Conservation (phyloP, 2,888 invertebrate species). For the Syrphus vitripennis region DNA sequence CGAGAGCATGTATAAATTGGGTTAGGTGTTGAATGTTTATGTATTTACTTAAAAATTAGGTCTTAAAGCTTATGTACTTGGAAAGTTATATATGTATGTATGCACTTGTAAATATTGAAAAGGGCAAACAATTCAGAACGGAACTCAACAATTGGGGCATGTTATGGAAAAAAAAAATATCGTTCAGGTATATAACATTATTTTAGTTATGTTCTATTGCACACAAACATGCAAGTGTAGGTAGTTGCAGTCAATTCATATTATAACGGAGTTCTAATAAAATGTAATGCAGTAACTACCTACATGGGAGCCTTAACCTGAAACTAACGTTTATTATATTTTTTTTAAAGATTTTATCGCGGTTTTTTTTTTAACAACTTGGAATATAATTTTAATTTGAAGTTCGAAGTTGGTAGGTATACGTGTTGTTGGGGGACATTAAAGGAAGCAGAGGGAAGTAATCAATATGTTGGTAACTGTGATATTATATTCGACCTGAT, state of each 20-base stretch:
- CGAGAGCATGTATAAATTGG: constrained; percentile 15
- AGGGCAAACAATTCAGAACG: constrained; percentile 19
- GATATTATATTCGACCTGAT: background rate
- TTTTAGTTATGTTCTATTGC: background rate
- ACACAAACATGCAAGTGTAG: background rate
- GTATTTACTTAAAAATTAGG: no score
- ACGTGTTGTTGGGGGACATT: background rate
- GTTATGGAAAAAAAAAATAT: constrained; percentile 25
- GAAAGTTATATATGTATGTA: no score
- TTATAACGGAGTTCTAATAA: background rate
- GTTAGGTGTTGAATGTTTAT: constrained; percentile 19
- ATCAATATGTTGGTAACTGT: background rate
- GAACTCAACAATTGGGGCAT: constrained; percentile 51
- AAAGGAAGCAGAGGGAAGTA: background rate
- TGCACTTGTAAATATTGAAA: background rate
- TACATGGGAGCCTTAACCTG: constrained; percentile 39
- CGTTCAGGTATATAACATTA: background rate
- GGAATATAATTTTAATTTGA: background rate
- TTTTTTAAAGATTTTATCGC: constrained; percentile 11
- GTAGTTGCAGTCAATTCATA: constrained; percentile 6
- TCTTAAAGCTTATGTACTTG: background rate
- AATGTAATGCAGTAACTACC: constrained; percentile 10
- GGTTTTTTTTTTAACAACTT: background rate
- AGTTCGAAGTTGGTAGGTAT: background rate
- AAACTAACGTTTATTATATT: constrained; percentile 39